Evolutionary conservation across 1,140 invertebrate genomes (phyloP).

Genomic region (Antheraea mylitta): DNA sequence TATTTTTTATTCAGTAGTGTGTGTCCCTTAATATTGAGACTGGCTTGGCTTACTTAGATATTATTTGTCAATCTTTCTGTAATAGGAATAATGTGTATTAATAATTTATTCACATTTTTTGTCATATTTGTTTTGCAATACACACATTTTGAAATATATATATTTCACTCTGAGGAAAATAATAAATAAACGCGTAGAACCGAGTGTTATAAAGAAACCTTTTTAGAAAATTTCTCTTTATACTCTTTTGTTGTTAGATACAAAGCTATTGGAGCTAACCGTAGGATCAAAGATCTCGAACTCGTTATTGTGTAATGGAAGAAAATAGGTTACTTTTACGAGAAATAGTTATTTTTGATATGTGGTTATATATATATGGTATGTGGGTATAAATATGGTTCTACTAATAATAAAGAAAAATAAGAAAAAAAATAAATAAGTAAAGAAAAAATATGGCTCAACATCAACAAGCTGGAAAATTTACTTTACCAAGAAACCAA

Average conservation of each 20-base stretch:
- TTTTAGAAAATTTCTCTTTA: not conserved
- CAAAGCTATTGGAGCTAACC: not conserved
- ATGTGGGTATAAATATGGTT: too few relatives aligned
- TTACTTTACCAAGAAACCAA: too few relatives aligned
- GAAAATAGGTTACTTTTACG: not conserved
- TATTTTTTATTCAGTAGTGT: too few relatives aligned
- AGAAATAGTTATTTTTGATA: too few relatives aligned
- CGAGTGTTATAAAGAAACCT: not conserved
- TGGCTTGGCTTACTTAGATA: too few relatives aligned
- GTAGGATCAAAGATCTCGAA: not conserved
- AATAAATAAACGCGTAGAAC: not conserved
- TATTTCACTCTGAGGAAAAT: not conserved
- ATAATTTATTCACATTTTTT: not conserved
- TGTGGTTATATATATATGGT: too few relatives aligned
- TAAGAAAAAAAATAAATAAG: too few relatives aligned
- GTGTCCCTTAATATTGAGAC: too few relatives aligned
- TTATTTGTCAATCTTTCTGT: too few relatives aligned
- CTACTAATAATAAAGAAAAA: too few relatives aligned
- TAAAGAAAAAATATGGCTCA: too few relatives aligned
- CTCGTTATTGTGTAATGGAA: not conserved
- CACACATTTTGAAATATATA: not conserved
- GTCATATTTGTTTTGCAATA: not conserved
- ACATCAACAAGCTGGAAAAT: too few relatives aligned
- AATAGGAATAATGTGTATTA: not conserved
- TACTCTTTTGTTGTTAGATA: not conserved